Base-by-base conservation (phyloP, 2,888 invertebrate genomes). In the Malachius bipustulatus region DNA sequence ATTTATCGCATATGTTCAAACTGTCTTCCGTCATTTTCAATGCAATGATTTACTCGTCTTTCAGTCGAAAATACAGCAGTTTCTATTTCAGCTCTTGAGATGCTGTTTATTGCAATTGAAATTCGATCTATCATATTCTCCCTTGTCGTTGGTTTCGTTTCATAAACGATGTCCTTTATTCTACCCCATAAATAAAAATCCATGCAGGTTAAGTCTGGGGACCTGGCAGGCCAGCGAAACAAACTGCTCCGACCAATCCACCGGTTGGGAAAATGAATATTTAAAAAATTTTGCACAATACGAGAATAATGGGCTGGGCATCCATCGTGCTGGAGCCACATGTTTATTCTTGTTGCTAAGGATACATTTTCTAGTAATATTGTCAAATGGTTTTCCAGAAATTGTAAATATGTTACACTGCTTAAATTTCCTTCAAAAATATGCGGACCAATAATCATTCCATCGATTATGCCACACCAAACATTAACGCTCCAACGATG, bases 281-380 rank as follows among this genome's bases (percentile, higher is more conserved):
- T 29, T 24, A 34, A 13, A 14, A 28, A 34, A 16, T 34, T 29
- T n/a, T 19, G 16, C 12, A 34, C 35, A 16, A 14, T 14, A 16
- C 27, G 15, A 16, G 29, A 34, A 29, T 26, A 36, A 36, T 41
- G 38, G 12, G 38, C 30, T 9, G 41, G 43, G 27, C 41, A 42
- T 11, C 36, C 39, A 39, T 41, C 43, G 38, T 46, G 43, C 33
- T 47, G 45, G 30, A 44, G 45, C 40, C 42, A 44, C n/a, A n/a
- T n/a, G n/a, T n/a, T n/a, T n/a, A n/a, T n/a, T n/a, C n/a, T n/a
- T n/a, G n/a, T n/a, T n/a, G n/a, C n/a, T n/a, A n/a, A n/a, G 35
- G 39, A 33, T 29, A 49, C 34, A 31, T 44, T n/a, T n/a, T n/a
- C n/a, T n/a, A n/a, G n/a, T n/a, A n/a, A n/a, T n/a, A n/a, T n/a